phyloP scores from a whole-genome alignment of 2,888 invertebrate species.

The Melolontha melolontha region DNA sequence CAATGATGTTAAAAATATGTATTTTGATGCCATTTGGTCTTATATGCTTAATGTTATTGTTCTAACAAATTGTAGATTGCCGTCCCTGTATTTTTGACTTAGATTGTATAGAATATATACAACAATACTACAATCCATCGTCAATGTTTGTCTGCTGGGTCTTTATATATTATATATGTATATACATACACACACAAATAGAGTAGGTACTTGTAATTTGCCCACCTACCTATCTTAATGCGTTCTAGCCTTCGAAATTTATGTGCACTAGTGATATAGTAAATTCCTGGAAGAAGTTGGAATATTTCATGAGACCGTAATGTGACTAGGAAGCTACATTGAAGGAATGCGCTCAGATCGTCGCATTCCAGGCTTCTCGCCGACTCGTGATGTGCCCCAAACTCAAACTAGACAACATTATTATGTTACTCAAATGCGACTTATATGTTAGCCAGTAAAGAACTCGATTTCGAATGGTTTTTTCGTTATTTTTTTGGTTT shows the following conservation, averaged over 20 bases:
- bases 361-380: conserved; percentile 60
- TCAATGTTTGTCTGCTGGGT: too few species aligned
- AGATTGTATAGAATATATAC: too few species aligned
- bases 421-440: conserved; percentile 55
- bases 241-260: conserved; percentile 52
- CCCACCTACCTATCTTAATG: conserved; percentile 45
- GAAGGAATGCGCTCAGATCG: conserved; percentile 62
- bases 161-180: too few species aligned
- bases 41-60: too few species aligned
- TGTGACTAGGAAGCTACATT: conserved; percentile 61
- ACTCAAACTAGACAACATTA: conserved; percentile 63
- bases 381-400: conserved; percentile 54
- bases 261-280: conserved; percentile 56
- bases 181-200: conserved; percentile 17
- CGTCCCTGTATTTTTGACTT: too few species aligned
- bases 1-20: too few species aligned
- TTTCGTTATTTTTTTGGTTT: conserved; percentile 18
- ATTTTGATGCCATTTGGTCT: too few species aligned
- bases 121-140: too few species aligned
- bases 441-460: conserved; percentile 43
- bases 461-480: conserved; percentile 14
- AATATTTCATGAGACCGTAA: conserved; percentile 61
- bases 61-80: too few species aligned
- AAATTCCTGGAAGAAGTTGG: conserved; percentile 62
- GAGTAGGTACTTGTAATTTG: conserved; percentile 42